Base-by-base conservation (phyloP, 2,113 vertebrate species). In the Malurus cyaneus region DNA sequence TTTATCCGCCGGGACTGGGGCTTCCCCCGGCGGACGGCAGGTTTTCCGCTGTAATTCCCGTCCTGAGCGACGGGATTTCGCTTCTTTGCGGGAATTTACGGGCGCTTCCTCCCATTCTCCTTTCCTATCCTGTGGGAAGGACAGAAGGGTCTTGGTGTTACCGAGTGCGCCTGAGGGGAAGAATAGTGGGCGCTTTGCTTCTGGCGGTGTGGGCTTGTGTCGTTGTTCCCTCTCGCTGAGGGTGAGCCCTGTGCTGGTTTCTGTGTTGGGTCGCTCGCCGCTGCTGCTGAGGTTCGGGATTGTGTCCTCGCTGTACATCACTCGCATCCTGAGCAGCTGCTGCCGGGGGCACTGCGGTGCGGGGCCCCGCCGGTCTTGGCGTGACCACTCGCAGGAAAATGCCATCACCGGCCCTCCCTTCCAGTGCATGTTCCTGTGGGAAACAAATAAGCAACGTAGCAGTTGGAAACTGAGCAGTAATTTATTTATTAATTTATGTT, bases 251-350 rank as follows among this genome's bases (percentile, higher is more conserved):
- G 44, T 5, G 74, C 28, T 13, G 1, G 61, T 60, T 39, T 12
- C 56, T 21, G 31, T 21, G 12, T 57, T 2, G 20, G 59, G 19
- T 78, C 17, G 29, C 29, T 77, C 20, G 1, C 24, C 23, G 32
- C 9, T 5, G 29, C 17, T 10, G 14, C 20, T 2, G 49, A 13
- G 54, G 5, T 4, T 39, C 39, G 67, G 15, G 3, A 60, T 11
- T 26, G 41, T 6, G 52, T 21, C 1, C 31, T 44, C 5, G 1
- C 42, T 41, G 13, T 3, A 0, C 44, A 9, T 31, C 69, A 1
- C 41, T 20, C 72, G 13, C 72, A 8, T 62, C 52, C 7, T 2
- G 66, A 67, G 71, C 32, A 32, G 80, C 78, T 26, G 4, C 59
- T 76, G 21, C 62, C 6, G 59, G 59, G 54, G 67, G 18, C 39